Base-by-base conservation (phyloP, 1,140 invertebrate species). In the Procambarus clarkii region DNA sequence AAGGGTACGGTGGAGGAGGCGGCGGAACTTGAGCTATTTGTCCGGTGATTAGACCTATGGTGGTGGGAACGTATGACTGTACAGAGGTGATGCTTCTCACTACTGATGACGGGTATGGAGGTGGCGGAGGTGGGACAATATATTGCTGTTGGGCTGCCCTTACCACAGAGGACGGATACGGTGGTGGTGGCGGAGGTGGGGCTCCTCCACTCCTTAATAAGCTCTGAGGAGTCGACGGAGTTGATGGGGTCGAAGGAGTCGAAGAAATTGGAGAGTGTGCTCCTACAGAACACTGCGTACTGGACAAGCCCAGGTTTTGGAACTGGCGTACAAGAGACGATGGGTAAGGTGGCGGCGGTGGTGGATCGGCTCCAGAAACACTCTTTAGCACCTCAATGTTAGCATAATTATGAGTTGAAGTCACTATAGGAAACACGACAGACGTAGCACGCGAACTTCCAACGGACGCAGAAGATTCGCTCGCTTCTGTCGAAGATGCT, bases 41-140 rank as follows among this genome's bases (percentile, higher is more conserved):
- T 24, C 89, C 89, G 44, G 71, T 69, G 18, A 90, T 69, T 64
- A 86, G 15, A 11, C 24, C 54, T 11, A 71, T 48, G 50, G 90
- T 86, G 21, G 90, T 69, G 60, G 83, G 83, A 21, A 87, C 64
- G 48, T 74, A 91, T 11, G 90, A 82, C 69, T 86, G 90, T 48
- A 91, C 85, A 48, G 84, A 85, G 13, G 84, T 69, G 64, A 92
- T 54, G 34, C 78, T 87, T 84, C 89, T 83, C 9, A 94, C 93
- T 2, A 94, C 93, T 45, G 92, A 88, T 74, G 92, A 93, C 13
- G 93, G 91, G 74, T 94, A 93, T 5, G 92, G 81, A 50, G 94
- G 94, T 11, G 92, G 92, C 34, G 95, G 94, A 11, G 93, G 79
- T 4, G 94, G 92, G 77, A 94, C 94, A 93, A 46, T 94, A 94